These are phyloP conservation scores for Xiphophorus couchianus DNA, from an alignment of 2,113 vertebrate species.

Conservation along the genomic window DNA sequence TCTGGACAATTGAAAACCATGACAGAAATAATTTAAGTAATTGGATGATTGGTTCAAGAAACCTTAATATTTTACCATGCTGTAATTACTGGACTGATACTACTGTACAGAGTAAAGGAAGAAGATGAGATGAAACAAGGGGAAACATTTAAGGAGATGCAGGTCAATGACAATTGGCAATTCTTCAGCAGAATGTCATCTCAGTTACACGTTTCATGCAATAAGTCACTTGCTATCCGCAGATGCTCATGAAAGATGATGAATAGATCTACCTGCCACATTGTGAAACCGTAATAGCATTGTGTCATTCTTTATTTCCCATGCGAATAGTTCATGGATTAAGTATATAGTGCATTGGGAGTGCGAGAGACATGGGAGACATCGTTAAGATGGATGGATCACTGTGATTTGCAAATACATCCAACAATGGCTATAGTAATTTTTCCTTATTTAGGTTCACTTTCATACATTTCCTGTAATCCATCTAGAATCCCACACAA, in stretches of 20 bases:
- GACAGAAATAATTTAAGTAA: background rate
- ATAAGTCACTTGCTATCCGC: conserved; percentile 28
- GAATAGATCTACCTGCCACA: conserved; percentile 5
- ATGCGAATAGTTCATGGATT: conserved; percentile 21
- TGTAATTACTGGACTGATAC: background rate
- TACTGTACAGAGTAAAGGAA: background rate
- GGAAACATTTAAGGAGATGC: conserved; percentile 16
- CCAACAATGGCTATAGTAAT: background rate
- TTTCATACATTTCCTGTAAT: background rate
- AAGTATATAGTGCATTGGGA: conserved; percentile 27
- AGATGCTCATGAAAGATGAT: conserved; percentile 15
- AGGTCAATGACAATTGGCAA: background rate
- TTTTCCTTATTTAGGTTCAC: background rate
- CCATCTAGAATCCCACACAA: background rate
- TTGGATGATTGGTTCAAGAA: background rate
- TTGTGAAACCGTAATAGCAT: background rate
- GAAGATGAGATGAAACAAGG: conserved; percentile 3
- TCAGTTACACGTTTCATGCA: conserved; percentile 20
- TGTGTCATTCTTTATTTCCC: conserved; percentile 19
- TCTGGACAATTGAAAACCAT: background rate
- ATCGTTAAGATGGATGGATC: conserved; percentile 38
- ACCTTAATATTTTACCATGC: background rate
- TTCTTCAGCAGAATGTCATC: conserved; percentile 4
- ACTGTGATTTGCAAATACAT: background rate
- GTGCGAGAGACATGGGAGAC: conserved; percentile 31